These are phyloP conservation scores for Anorthoa munda DNA, from an alignment of 2,888 invertebrate species.

Conservation along the genomic window DNA sequence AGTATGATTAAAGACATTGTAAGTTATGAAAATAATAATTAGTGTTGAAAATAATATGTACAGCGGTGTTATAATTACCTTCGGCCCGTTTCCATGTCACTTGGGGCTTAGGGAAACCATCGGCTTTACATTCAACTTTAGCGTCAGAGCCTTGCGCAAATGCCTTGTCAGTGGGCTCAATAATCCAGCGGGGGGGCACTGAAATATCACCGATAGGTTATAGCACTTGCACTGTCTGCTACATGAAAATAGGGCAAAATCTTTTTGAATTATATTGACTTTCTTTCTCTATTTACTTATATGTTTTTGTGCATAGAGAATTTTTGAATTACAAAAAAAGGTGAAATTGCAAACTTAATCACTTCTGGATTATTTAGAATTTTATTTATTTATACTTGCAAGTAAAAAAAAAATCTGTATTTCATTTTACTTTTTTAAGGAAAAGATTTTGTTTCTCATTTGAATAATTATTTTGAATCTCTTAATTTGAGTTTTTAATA, in stretches of 20 bases:
- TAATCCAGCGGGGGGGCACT: constrained; percentile 99
- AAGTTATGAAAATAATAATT: neutral
- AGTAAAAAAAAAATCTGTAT: too few relatives aligned
- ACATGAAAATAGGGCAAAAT: constrained; percentile 23
- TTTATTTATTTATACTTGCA: constrained; percentile 16
- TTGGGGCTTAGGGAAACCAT: constrained; percentile 98
- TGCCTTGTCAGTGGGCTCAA: constrained; percentile 98
- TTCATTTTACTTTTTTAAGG: neutral
- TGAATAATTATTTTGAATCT: neutral
- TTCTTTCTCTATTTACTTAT: constrained; percentile 28
- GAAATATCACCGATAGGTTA: constrained; percentile 83
- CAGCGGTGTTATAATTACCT: constrained; percentile 90
- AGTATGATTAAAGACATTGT: constrained; percentile 39
- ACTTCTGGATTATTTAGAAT: neutral
- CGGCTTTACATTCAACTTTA: constrained; percentile 98
- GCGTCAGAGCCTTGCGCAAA: constrained; percentile 98
- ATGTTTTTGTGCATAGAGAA: constrained; percentile 6
- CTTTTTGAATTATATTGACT: constrained; percentile 18
- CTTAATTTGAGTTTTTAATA: neutral
- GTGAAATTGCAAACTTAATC: constrained; percentile 10
- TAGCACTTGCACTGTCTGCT: constrained; percentile 58
- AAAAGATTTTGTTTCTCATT: constrained; percentile 39
- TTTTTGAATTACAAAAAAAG: constrained; percentile 13
- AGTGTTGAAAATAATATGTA: neutral
- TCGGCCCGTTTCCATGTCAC: constrained; percentile 99